Evolutionary conservation across 2,888 invertebrate species (phyloP), one percentile per base, ranked within the genome.

Genomic region (Caenorhabditis drosophilae): DNA sequence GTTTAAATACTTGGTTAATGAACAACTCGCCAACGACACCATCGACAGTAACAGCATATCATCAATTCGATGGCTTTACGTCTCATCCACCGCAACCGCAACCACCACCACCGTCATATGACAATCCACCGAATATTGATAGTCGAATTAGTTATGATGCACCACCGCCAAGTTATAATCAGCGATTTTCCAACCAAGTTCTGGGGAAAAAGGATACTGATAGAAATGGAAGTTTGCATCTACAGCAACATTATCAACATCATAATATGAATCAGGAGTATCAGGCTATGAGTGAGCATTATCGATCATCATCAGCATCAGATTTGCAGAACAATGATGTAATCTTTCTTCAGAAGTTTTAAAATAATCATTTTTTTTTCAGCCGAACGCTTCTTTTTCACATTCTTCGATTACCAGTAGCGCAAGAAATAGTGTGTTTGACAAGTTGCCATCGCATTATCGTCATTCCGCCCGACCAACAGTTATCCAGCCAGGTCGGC

Each of bases 1-100:
- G 97, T 25, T 87, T 98, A 54, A 94, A 94, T 16, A 92, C 93
- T 16, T 87, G 95, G 61, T 87, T 96, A 48, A 92, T 92, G 77
- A 93, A 94, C 84, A 94, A 94, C 12, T 91, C 91, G 77, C 92
- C 92, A 12, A 47, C 58, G 18, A 49, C 25, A 42, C 51, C 38
- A 49, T 45, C 42, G 7, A 31, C 31, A 42, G 31, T 31, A 31
- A 31, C 31, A 9, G 6, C 31, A 31, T 12, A 31, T 6, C 6
- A 31, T 31, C 31, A 31, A 31, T n/a, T 11, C 52, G 25, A 50
- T 16, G 38, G n/a, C n/a, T n/a, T n/a, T n/a, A n/a, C n/a, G n/a
- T n/a, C n/a, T n/a, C n/a, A n/a, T n/a, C 55, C 26, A 36, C 49
- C 1, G 11, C 54, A 48, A 4, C 44, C 44, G 9, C 25, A 54